Evolutionary conservation across 2,113 vertebrate genomes (phyloP).

Genomic region (Etheostoma spectabile): DNA sequence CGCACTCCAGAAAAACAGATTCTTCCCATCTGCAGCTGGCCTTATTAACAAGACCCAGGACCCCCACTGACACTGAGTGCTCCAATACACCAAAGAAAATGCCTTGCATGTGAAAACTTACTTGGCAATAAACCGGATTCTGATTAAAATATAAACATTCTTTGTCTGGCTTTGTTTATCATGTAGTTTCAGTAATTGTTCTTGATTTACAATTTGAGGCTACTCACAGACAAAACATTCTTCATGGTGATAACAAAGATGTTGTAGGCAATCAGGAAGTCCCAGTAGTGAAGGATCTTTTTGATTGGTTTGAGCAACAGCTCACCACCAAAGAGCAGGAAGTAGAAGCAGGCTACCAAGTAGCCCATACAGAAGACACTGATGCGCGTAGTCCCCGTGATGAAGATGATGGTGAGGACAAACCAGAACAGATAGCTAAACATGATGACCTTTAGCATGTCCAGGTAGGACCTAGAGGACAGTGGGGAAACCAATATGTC

Average conservation of each 20-base stretch:
- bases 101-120: too few species aligned
- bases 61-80: too few species aligned
- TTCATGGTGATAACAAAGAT: conserved; percentile 99
- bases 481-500: not conserved
- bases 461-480: conserved; percentile 91
- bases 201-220: not conserved
- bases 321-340: conserved; percentile 96
- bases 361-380: conserved; percentile 99
- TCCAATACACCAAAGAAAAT: too few species aligned
- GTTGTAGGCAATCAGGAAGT: conserved; percentile 98
- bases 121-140: too few species aligned
- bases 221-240: conserved; percentile 93
- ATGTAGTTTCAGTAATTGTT: too few species aligned
- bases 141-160: not conserved
- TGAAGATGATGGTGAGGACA: conserved; percentile 98
- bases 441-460: conserved; percentile 97
- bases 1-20: too few species aligned
- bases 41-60: too few species aligned
- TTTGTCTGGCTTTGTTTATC: not conserved
- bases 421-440: conserved; percentile 99
- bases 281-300: conserved; percentile 96
- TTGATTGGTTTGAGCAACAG: conserved; percentile 95
- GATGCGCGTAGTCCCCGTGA: conserved; percentile 97
- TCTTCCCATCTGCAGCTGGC: too few species aligned
- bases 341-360: conserved; percentile 98